These are phyloP conservation scores for Danio albolineatus DNA, from an alignment of 2,797 vertebrate genomes.

Conservation along the genomic window DNA sequence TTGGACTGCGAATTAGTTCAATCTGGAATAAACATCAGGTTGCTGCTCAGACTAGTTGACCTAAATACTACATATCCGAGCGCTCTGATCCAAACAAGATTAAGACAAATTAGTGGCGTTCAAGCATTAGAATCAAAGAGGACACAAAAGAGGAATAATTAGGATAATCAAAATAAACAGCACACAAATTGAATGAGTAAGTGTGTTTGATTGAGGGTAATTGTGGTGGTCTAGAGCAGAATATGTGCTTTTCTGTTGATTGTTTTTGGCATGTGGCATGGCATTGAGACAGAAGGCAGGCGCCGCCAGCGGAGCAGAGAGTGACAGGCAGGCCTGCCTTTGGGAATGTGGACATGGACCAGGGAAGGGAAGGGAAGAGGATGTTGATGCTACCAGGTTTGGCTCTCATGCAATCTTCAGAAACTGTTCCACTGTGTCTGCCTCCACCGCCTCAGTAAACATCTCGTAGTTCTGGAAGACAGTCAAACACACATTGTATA, in stretches of 20 bases:
- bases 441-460: constrained; percentile 92
- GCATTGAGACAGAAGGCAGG: constrained; percentile 65
- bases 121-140: constrained; percentile 32
- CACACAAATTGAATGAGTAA: constrained; percentile 43
- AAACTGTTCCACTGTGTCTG: constrained; percentile 88
- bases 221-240: constrained; percentile 41
- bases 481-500: no score
- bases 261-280: constrained; percentile 81
- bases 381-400: constrained; percentile 31
- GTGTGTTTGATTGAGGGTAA: constrained; percentile 53
- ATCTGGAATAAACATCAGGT: constrained; percentile 63
- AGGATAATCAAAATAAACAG: constrained; percentile 26
- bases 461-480: constrained; percentile 88
- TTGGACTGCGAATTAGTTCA: constrained; percentile 66
- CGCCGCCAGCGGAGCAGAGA: constrained; percentile 59
- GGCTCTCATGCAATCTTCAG: constrained; percentile 88
- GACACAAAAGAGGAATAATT: constrained; percentile 32
- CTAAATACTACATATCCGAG: constrained; percentile 65
- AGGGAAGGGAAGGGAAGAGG: constrained; percentile 14
- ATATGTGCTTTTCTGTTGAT: constrained; percentile 67
- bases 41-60: constrained; percentile 61
- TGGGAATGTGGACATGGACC: constrained; percentile 15
- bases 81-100: constrained; percentile 57
- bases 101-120: constrained; percentile 56
- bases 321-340: constrained; percentile 52